A percentile compares a stretch with the other conserved stretches of the same genome.
phyloP scores from a whole-genome alignment of 1,140 invertebrate species.

The Drosophila subobscura region DNA sequence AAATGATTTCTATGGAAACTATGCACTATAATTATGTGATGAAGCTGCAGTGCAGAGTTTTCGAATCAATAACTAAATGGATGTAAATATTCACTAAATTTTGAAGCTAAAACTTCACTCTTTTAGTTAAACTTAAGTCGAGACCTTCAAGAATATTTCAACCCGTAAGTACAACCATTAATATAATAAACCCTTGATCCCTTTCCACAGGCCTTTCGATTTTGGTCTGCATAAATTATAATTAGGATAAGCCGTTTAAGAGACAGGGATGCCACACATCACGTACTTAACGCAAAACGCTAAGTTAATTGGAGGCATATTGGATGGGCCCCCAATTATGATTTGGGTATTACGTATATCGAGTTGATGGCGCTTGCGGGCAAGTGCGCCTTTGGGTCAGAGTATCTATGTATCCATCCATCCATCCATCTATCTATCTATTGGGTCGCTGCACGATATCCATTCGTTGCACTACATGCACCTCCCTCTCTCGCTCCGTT shows the following conservation, averaged over 20 bases:
- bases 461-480: slow-evolving; percentile 29
- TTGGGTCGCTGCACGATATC: background rate
- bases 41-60: background rate
- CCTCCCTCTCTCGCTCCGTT: background rate
- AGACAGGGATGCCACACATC: slow-evolving; percentile 23
- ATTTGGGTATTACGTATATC: slow-evolving; percentile 9
- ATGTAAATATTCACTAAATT: no score
- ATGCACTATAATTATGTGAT: slow-evolving; percentile 2
- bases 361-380: slow-evolving; percentile 4
- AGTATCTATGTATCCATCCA: slow-evolving; percentile 3
- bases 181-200: background rate
- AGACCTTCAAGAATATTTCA: no score
- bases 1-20: no score
- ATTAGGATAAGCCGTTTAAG: slow-evolving; percentile 36
- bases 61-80: no score
- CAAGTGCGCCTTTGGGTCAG: slow-evolving; percentile 28
- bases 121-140: no score
- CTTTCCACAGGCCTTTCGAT: background rate
- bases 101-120: no score
- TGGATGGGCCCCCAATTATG: background rate
- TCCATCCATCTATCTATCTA: slow-evolving; percentile 13
- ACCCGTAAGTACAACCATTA: background rate
- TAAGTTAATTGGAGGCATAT: slow-evolving; percentile 41
- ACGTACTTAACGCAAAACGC: slow-evolving; percentile 34
- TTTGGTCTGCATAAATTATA: slow-evolving; percentile 20